Evolutionary conservation across 2,113 vertebrate genomes (phyloP).

Genomic region (Myrmecobius fasciatus): DNA sequence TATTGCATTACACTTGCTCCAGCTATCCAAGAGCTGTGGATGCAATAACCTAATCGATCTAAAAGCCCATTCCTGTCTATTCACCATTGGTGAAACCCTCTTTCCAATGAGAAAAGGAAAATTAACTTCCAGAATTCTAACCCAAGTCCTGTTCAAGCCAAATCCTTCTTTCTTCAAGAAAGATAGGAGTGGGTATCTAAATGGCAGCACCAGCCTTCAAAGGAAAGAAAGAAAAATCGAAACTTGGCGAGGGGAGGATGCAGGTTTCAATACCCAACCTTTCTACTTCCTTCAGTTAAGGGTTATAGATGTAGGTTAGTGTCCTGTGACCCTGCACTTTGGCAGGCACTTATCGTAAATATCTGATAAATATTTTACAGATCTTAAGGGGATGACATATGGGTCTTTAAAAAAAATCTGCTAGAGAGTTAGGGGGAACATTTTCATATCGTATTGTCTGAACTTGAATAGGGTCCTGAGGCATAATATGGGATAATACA

Average conservation of each 20-base stretch:
- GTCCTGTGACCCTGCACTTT: slow-evolving; percentile 60
- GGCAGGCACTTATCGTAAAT: slow-evolving; percentile 59
- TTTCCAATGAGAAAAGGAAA: slow-evolving; percentile 16
- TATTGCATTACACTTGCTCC: slow-evolving; percentile 49
- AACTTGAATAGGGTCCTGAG: slow-evolving; percentile 74
- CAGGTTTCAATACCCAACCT: not conserved
- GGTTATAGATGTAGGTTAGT: not conserved
- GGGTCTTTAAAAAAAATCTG: slow-evolving; percentile 70
- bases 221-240: slow-evolving; percentile 4
- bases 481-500: slow-evolving; percentile 78
- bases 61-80: slow-evolving; percentile 58
- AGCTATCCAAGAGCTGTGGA: slow-evolving; percentile 58
- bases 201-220: slow-evolving; percentile 16
- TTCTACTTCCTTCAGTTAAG: not conserved
- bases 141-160: slow-evolving; percentile 12
- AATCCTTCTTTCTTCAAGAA: slow-evolving; percentile 5
- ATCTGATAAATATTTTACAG: slow-evolving; percentile 81
- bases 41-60: slow-evolving; percentile 48
- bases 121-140: not conserved
- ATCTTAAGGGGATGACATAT: slow-evolving; percentile 78
- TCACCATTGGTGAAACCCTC: slow-evolving; percentile 63
- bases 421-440: slow-evolving; percentile 64
- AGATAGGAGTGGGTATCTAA: not conserved
- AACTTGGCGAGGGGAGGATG: not conserved
- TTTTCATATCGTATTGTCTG: slow-evolving; percentile 81